Evolutionary conservation across 1,140 invertebrate species (phyloP).

Genomic region (Hyles vespertilio): DNA sequence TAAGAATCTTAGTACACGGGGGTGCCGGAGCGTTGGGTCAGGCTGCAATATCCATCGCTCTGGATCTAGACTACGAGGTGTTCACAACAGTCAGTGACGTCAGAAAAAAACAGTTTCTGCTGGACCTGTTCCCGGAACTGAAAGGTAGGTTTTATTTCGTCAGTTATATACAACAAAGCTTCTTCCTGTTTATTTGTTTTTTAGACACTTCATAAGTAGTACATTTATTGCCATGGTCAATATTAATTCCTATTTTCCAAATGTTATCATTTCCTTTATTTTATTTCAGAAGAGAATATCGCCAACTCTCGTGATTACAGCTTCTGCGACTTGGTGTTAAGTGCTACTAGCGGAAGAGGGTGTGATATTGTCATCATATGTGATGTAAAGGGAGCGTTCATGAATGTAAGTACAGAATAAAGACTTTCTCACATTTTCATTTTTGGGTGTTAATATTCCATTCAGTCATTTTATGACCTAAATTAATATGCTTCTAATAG

Average conservation of each 20-base stretch:
- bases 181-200: too few species aligned
- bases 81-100: conserved; percentile 78
- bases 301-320: conserved; percentile 16
- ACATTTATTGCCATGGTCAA: neutral
- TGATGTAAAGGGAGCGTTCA: conserved; percentile 4
- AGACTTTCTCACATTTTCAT: too few species aligned
- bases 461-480: neutral
- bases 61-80: conserved; percentile 77
- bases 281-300: conserved; percentile 27
- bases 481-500: neutral
- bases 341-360: conserved; percentile 14
- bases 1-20: conserved; percentile 81
- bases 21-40: conserved; percentile 86
- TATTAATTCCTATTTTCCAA: neutral
- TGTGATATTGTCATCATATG: conserved; percentile 16
- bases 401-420: conserved; percentile 7
- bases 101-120: conserved; percentile 72
- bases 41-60: conserved; percentile 83
- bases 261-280: neutral
- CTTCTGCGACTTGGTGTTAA: conserved; percentile 18
- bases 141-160: conserved; percentile 55
- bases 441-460: too few species aligned
- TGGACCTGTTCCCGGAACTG: conserved; percentile 62
- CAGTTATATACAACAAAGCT: neutral
- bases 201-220: neutral